Evolutionary conservation across 2,113 vertebrate species (phyloP).

Genomic region (Hippocampus mohnikei): DNA sequence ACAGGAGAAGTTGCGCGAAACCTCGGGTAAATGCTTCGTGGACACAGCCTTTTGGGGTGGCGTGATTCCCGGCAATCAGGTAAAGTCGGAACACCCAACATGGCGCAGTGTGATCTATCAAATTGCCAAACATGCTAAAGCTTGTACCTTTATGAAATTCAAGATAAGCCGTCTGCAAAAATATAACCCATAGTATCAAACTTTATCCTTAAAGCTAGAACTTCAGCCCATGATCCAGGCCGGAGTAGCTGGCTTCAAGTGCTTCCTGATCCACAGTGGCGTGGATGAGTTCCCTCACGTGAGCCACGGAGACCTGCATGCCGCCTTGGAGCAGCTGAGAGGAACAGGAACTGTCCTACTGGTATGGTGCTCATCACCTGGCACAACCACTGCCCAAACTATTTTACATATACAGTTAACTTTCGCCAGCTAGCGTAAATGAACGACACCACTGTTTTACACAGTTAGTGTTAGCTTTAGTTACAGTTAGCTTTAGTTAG

Average conservation of each 20-base stretch:
- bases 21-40: slow-evolving; percentile 74
- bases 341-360: slow-evolving; percentile 76
- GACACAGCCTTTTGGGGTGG: slow-evolving; percentile 83
- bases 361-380: slow-evolving; percentile 48
- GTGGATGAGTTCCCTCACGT: slow-evolving; percentile 81
- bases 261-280: slow-evolving; percentile 80
- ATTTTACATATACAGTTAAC: background rate
- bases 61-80: slow-evolving; percentile 78
- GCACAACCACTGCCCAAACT: background rate
- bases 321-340: slow-evolving; percentile 74
- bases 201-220: slow-evolving; percentile 59
- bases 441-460: too few relatives aligned
- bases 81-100: slow-evolving; percentile 21
- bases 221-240: slow-evolving; percentile 75
- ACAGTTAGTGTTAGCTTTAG: too few relatives aligned
- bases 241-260: slow-evolving; percentile 80
- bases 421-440: too few relatives aligned
- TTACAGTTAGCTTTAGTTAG: too few relatives aligned
- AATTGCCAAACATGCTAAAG: background rate
- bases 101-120: too few relatives aligned
- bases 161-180: too few relatives aligned
- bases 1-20: slow-evolving; percentile 63
- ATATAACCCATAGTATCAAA: background rate
- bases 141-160: too few relatives aligned
- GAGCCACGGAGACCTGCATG: slow-evolving; percentile 66